phyloP scores from a whole-genome alignment of 1,140 invertebrate species.

The Dryas iulia region DNA sequence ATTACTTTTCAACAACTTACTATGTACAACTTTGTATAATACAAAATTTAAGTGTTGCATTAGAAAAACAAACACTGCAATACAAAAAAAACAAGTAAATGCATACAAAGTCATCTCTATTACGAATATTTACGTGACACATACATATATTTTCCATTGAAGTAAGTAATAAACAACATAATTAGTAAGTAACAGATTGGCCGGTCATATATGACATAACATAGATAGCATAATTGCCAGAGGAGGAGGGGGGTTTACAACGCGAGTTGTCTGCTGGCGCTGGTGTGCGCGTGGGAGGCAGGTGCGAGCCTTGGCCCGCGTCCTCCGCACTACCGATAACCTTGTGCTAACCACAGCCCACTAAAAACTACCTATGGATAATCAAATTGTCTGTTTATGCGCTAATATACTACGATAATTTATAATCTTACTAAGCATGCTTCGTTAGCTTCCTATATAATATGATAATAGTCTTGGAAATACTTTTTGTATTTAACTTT shows the following conservation, averaged over 20 bases:
- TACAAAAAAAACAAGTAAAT: no score
- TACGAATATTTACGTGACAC: background rate
- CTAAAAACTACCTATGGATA: slow-evolving; percentile 21
- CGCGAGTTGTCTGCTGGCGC: slow-evolving; percentile 6
- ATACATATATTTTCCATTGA: background rate
- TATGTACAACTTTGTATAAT: no score
- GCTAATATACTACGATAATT: background rate
- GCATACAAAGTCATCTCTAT: no score
- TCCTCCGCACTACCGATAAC: slow-evolving; percentile 56
- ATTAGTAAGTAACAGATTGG: no score
- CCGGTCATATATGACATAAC: slow-evolving; percentile 5
- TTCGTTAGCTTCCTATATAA: background rate
- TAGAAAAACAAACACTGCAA: no score
- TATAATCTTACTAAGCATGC: background rate
- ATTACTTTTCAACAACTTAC: no score
- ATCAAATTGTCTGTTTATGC: slow-evolving; percentile 4
- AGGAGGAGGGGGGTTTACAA: slow-evolving; percentile 9
- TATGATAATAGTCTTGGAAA: no score
- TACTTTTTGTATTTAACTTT: no score
- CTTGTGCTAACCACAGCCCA: slow-evolving; percentile 40
- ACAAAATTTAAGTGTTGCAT: no score
- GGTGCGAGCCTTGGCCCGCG: slow-evolving; percentile 59
- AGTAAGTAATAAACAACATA: background rate
- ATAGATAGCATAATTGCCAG: slow-evolving; percentile 14
- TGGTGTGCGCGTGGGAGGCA: slow-evolving; percentile 44